These are phyloP conservation scores for Lysandra coridon DNA, from an alignment of 2,888 invertebrate genomes.

Conservation along the genomic window DNA sequence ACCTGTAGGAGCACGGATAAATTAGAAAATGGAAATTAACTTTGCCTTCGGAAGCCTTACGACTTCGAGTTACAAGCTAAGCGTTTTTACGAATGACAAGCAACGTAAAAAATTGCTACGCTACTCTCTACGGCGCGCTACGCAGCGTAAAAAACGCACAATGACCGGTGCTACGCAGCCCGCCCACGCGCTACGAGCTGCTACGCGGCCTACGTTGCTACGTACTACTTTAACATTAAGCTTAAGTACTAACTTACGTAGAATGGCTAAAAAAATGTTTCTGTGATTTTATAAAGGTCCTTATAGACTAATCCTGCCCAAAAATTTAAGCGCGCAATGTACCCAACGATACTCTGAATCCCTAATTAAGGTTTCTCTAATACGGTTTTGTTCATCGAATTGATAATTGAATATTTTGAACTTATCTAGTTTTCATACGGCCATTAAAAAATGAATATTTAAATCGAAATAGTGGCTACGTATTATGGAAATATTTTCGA, in stretches of 20 bases:
- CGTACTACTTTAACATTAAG: background rate
- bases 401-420: background rate
- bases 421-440: background rate
- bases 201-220: background rate
- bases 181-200: background rate
- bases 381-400: background rate
- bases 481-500: background rate
- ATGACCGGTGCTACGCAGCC: background rate
- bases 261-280: background rate
- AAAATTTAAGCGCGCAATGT: background rate
- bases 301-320: background rate
- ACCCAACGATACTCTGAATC: background rate
- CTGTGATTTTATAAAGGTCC: background rate
- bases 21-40: background rate
- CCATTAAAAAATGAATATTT: background rate
- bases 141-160: background rate
- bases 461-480: background rate
- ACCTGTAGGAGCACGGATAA: background rate
- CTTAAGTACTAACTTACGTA: too few relatives aligned
- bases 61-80: background rate
- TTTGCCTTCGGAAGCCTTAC: background rate
- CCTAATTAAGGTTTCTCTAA: background rate
- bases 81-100: background rate
- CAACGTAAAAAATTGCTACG: background rate
- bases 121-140: background rate